These are phyloP conservation scores for Helarctos malayanus DNA, from an alignment of 2,797 vertebrate species.

Conservation along the genomic window DNA sequence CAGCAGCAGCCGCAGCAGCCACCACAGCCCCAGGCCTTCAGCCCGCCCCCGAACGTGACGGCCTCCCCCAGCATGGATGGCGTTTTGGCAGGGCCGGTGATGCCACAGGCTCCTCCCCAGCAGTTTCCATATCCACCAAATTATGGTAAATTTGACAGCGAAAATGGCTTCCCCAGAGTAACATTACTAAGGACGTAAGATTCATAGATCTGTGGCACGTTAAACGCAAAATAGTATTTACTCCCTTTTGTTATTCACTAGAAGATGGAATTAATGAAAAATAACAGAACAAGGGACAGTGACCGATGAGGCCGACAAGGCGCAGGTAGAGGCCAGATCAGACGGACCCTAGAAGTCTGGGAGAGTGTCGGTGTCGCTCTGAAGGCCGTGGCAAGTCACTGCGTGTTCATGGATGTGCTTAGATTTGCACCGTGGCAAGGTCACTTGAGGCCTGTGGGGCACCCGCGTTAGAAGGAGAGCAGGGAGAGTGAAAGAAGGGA, in stretches of 20 bases:
- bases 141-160: slow-evolving; percentile 91
- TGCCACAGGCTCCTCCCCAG: slow-evolving; percentile 95
- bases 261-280: neutral
- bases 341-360: neutral
- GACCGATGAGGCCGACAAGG: neutral
- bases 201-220: neutral
- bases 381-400: neutral
- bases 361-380: neutral
- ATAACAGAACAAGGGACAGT: neutral
- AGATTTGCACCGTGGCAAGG: neutral
- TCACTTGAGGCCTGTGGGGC: neutral
- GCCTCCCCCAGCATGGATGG: slow-evolving; percentile 95
- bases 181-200: neutral
- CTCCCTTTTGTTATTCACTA: neutral
- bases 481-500: neutral
- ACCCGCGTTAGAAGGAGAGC: too few relatives aligned
- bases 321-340: neutral
- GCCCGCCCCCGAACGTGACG: slow-evolving; percentile 97
- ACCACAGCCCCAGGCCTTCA: slow-evolving; percentile 94
- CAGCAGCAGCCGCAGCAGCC: slow-evolving; percentile 93
- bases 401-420: neutral
- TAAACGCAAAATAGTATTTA: neutral
- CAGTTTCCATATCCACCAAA: slow-evolving; percentile 95
- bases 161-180: neutral
- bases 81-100: slow-evolving; percentile 91